Evolutionary conservation across 2,888 invertebrate species (phyloP).

Genomic region (Rhamnusium bicolor): DNA sequence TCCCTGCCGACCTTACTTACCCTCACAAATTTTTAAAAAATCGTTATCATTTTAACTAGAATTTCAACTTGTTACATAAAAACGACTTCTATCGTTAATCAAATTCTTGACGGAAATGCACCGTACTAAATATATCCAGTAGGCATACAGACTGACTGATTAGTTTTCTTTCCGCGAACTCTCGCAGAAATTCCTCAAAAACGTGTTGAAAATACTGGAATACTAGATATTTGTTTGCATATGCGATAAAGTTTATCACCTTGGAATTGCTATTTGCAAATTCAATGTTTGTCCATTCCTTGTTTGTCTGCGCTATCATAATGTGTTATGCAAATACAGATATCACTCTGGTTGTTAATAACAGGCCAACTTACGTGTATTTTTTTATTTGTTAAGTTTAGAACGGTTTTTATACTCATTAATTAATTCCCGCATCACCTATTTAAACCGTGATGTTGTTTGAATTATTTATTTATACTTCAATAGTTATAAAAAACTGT

Average conservation of each 20-base stretch:
- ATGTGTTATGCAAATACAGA: constrained; percentile 29
- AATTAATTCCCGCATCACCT: constrained; percentile 22
- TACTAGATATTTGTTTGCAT: constrained; percentile 10
- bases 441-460: constrained; percentile 19
- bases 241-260: constrained; percentile 29
- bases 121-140: not conserved
- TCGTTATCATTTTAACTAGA: no score
- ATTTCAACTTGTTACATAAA: not conserved
- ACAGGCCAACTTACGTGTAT: constrained; percentile 6
- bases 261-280: constrained; percentile 31
- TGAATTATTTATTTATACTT: constrained; percentile 14
- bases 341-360: constrained; percentile 21
- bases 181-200: constrained; percentile 26
- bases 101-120: not conserved
- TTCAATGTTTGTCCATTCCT: constrained; percentile 30
- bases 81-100: no score
- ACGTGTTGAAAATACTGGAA: constrained; percentile 29
- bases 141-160: not conserved
- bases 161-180: constrained; percentile 23
- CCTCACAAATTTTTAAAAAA: no score
- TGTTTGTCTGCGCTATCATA: constrained; percentile 32
- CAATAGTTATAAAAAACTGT: not conserved
- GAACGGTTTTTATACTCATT: constrained; percentile 12
- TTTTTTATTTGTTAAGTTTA: not conserved
- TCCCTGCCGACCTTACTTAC: no score